phyloP scores from a whole-genome alignment of 2,888 invertebrate species.

The Rhingia campestris region DNA sequence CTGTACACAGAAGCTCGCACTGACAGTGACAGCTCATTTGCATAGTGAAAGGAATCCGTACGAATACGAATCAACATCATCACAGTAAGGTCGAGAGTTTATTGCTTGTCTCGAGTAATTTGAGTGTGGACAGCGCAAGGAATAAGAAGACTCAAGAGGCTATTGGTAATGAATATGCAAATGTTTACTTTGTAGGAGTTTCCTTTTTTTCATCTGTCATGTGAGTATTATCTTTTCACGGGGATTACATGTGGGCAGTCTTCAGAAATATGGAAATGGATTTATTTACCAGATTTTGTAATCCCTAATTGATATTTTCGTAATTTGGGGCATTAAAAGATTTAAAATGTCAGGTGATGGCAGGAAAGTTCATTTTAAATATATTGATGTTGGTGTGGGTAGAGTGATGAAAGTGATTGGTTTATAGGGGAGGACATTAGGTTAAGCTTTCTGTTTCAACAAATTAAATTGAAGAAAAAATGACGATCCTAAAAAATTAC shows the following conservation, averaged over 20 bases:
- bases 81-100: slow-evolving; percentile 37
- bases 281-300: slow-evolving; percentile 5
- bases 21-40: slow-evolving; percentile 31
- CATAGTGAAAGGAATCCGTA: slow-evolving; percentile 53
- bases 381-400: no score
- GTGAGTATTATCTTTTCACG: slow-evolving; percentile 2
- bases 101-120: slow-evolving; percentile 31
- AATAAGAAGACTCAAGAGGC: slow-evolving; percentile 3
- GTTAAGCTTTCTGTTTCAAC: no score
- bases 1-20: slow-evolving; percentile 28
- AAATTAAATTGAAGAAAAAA: no score
- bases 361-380: no score
- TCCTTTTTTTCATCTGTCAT: not conserved
- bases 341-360: not conserved
- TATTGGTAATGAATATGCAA: slow-evolving; percentile 33
- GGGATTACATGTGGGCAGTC: slow-evolving; percentile 1
- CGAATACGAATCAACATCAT: not conserved
- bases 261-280: not conserved
- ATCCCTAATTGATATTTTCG: not conserved
- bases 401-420: no score
- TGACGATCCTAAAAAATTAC: no score
- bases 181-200: not conserved
- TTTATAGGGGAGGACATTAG: no score
- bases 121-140: not conserved
- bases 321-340: not conserved